These are phyloP conservation scores for Orchesella flavescens DNA, from an alignment of 2,888 invertebrate species.

Conservation along the genomic window DNA sequence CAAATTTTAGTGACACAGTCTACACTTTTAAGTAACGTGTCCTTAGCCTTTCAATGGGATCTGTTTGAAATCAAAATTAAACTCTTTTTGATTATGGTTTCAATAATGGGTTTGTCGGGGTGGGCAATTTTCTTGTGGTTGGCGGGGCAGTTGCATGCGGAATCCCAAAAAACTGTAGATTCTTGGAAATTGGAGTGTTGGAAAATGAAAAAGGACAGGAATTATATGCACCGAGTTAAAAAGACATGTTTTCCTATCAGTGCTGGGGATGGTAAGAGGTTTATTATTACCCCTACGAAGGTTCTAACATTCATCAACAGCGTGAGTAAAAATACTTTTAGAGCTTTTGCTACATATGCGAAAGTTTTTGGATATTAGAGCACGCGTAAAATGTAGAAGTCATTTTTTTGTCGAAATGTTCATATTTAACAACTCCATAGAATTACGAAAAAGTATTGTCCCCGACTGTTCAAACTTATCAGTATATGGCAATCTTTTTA, in stretches of 20 bases:
- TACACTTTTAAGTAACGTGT: not conserved
- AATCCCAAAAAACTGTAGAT: not conserved
- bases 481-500: no score
- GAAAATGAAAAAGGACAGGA: not conserved
- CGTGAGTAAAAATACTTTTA: constrained; percentile 6
- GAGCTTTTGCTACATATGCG: not conserved
- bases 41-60: constrained; percentile 12
- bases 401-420: no score
- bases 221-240: constrained; percentile 10
- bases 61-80: not conserved
- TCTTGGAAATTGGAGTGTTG: constrained; percentile 22
- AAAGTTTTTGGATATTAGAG: no score
- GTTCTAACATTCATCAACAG: not conserved
- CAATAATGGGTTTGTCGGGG: not conserved
- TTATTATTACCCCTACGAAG: not conserved
- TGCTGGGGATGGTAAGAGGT: constrained; percentile 23
- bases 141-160: not conserved
- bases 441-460: no score
- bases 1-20: not conserved
- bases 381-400: no score
- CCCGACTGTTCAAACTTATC: no score
- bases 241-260: not conserved
- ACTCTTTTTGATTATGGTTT: not conserved
- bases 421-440: no score
- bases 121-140: not conserved